Evolutionary conservation across 2,888 invertebrate species (phyloP).

Genomic region (Lycaena phlaeas): DNA sequence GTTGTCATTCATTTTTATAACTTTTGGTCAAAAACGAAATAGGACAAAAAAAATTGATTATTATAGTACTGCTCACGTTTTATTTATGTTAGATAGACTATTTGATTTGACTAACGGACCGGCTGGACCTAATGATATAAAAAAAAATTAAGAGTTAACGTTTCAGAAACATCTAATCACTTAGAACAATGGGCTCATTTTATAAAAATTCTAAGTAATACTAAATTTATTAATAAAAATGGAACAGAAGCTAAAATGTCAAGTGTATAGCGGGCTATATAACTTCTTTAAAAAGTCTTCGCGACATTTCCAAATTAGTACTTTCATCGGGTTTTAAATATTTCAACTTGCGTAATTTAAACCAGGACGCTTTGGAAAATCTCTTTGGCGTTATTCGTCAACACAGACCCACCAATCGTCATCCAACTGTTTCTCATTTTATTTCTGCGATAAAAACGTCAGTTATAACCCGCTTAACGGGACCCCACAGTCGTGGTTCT

Average conservation of each 20-base stretch:
- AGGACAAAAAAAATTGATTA: background rate
- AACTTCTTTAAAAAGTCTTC: background rate
- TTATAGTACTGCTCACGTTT: conserved; percentile 5
- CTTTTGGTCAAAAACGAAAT: background rate
- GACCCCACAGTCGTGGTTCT: conserved; percentile 7
- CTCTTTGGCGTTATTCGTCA: conserved; percentile 19
- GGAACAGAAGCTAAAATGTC: conserved; percentile 1
- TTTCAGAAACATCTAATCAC: background rate
- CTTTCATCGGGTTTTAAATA: conserved; percentile 10
- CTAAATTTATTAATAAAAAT: background rate
- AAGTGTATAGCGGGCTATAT: conserved; percentile 4
- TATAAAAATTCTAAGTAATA: background rate
- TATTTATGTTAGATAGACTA: background rate
- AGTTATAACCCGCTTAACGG: conserved; percentile 5
- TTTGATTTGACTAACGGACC: no score
- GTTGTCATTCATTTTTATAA: conserved; percentile 2
- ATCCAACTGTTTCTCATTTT: conserved; percentile 13
- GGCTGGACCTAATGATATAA: background rate
- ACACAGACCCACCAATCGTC: conserved; percentile 16
- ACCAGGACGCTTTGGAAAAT: conserved; percentile 19
- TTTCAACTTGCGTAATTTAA: conserved; percentile 15
- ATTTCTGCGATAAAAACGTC: conserved; percentile 11
- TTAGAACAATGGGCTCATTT: background rate
- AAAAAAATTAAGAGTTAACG: conserved; percentile 1
- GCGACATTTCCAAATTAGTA: conserved; percentile 1